These are phyloP conservation scores for Eudemis profundana DNA, from an alignment of 2,888 invertebrate species.

Conservation along the genomic window DNA sequence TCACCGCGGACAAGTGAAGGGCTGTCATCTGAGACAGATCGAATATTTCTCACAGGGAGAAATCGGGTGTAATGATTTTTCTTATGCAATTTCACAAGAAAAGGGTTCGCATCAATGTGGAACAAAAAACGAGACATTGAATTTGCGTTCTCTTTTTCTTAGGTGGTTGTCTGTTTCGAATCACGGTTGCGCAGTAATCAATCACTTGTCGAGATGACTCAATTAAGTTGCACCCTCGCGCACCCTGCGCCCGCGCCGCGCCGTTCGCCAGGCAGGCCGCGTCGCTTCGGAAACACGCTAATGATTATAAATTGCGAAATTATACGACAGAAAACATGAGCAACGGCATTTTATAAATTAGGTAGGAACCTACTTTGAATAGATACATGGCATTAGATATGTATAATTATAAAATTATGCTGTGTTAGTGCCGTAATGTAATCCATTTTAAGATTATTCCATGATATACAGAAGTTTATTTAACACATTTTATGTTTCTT, in stretches of 20 bases:
- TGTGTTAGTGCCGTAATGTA: slow-evolving; percentile 17
- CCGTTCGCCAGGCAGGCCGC: slow-evolving; percentile 53
- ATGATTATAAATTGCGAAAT: slow-evolving; percentile 81
- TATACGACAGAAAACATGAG: slow-evolving; percentile 68
- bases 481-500: background rate
- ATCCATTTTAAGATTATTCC: slow-evolving; percentile 12
- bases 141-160: slow-evolving; percentile 71
- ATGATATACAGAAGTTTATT: slow-evolving; percentile 4
- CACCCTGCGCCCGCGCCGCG: slow-evolving; percentile 49
- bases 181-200: slow-evolving; percentile 70
- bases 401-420: slow-evolving; percentile 43
- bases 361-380: slow-evolving; percentile 42
- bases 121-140: slow-evolving; percentile 61
- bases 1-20: slow-evolving; percentile 72
- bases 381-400: slow-evolving; percentile 41
- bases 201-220: slow-evolving; percentile 80
- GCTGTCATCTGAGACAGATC: slow-evolving; percentile 76
- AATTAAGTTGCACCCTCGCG: slow-evolving; percentile 75
- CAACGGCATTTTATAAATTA: slow-evolving; percentile 65
- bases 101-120: slow-evolving; percentile 56
- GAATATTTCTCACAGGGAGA: slow-evolving; percentile 74
- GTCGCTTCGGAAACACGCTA: slow-evolving; percentile 70
- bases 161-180: slow-evolving; percentile 72
- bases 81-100: slow-evolving; percentile 60
- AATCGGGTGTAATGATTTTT: slow-evolving; percentile 71